Evolutionary conservation across 2,797 vertebrate species (phyloP), one percentile per base, ranked within the genome.

Genomic region (Hydrolagus colliei): DNA sequence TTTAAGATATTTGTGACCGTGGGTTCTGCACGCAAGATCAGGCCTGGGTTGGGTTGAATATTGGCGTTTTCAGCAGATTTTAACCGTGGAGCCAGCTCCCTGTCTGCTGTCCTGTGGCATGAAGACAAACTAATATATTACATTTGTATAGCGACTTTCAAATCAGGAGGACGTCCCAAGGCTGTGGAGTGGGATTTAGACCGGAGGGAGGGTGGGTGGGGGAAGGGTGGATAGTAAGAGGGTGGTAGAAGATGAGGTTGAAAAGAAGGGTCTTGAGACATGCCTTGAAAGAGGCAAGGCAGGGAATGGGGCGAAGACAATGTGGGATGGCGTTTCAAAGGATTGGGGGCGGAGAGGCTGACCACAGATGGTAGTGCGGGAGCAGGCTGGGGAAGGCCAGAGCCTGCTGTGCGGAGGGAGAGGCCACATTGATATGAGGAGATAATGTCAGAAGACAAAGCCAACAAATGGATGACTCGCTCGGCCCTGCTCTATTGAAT

Each of bases 1-100:
- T 99, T 99, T 52, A 99, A 95, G 87, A 99, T 99, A 90, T 99
- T 99, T 87, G 98, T 99, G 88, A 99, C 98, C 0, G 98, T 99
- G 1, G 98, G 98, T 89, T 99, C 97, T 0, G 97, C 98, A 74
- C 98, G 92, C 72, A 99, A 95, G 88, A 99, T 99, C 80, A 99
- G 95, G 41, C 96, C 96, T 0, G 97, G 97, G 88, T 99, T 99
- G 0, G 98, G 98, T 89, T 99, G 98, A 91, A 99, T 98, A 89
- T 97, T 98, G 85, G 97, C 96, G 0, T 98, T 99, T 91, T 99
- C 98, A 0, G 96, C 95, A 0, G 97, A 97, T 86, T 97, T 98
- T 88, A 96, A 88, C 89, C 94, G 93, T 0, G 98, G 97, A 18
- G 96, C 93, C 0, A 96, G 95, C 87, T 99, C 96, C 90, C 97